Conservation (phyloP, 2,113 vertebrate species). For the Platysteira castanea region DNA sequence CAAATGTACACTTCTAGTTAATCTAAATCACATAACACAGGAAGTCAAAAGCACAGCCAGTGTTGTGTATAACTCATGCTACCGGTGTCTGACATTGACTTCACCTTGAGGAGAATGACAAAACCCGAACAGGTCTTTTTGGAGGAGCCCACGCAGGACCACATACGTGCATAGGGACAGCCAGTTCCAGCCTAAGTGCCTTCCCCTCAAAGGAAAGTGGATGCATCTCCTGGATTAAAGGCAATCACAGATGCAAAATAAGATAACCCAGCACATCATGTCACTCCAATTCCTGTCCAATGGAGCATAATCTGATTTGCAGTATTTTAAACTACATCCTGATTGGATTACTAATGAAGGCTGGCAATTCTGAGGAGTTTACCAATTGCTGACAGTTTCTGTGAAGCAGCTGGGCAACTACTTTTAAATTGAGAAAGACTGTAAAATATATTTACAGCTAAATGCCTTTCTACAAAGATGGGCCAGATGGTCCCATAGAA, state of each 20-base stretch:
- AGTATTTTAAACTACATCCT: slow-evolving; percentile 57
- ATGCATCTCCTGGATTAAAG: neutral
- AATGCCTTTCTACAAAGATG: slow-evolving; percentile 51
- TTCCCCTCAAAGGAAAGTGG: neutral
- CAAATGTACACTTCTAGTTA: neutral
- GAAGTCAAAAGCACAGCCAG: neutral
- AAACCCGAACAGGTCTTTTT: neutral
- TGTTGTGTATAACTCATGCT: neutral
- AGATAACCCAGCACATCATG: slow-evolving; percentile 45
- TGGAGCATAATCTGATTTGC: slow-evolving; percentile 45
- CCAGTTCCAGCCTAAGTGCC: neutral
- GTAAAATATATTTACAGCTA: slow-evolving; percentile 63
- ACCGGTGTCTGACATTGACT: neutral
- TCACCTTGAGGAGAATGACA: neutral
- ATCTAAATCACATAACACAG: neutral
- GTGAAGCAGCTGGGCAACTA: slow-evolving; percentile 62
- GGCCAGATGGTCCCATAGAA: slow-evolving; percentile 63
- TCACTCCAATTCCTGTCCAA: slow-evolving; percentile 29
- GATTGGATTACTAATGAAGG: slow-evolving; percentile 61
- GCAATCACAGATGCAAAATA: slow-evolving; percentile 46
- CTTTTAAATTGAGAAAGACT: slow-evolving; percentile 61
- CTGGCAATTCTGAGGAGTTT: slow-evolving; percentile 49
- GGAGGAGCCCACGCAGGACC: too few species aligned
- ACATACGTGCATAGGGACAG: neutral
- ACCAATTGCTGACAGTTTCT: slow-evolving; percentile 58